Conservation (phyloP, 1,140 invertebrate genomes). For the Zophobas atratus region DNA sequence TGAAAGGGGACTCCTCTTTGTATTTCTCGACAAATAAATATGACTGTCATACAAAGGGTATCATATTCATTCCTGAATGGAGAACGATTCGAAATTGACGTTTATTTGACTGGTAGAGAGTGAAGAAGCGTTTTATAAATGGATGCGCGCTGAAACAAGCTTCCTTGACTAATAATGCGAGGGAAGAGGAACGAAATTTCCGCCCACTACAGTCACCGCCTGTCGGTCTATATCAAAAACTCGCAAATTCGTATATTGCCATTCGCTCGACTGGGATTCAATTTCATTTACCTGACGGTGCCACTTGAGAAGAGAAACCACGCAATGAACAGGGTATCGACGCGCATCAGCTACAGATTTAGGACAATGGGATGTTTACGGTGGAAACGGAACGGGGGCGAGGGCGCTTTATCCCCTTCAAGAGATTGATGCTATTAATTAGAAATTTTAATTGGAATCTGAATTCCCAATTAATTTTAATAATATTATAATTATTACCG, state of each 20-base stretch:
- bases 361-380: slow-evolving; percentile 41
- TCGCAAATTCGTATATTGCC: slow-evolving; percentile 52
- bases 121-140: slow-evolving; percentile 50
- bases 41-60: slow-evolving; percentile 52
- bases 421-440: slow-evolving; percentile 52
- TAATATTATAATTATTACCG: slow-evolving; percentile 42
- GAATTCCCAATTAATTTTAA: slow-evolving; percentile 49
- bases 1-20: slow-evolving; percentile 15
- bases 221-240: slow-evolving; percentile 52
- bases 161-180: slow-evolving; percentile 44
- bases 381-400: not conserved
- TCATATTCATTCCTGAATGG: slow-evolving; percentile 49
- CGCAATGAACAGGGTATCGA: slow-evolving; percentile 46
- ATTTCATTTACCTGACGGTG: slow-evolving; percentile 53
- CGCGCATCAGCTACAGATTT: slow-evolving; percentile 46
- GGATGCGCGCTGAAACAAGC: slow-evolving; percentile 43
- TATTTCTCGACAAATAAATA: slow-evolving; percentile 48
- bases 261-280: slow-evolving; percentile 49
- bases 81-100: slow-evolving; percentile 52
- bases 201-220: slow-evolving; percentile 14
- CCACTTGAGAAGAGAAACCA: slow-evolving; percentile 49
- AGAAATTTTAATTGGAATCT: slow-evolving; percentile 52
- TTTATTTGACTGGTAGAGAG: slow-evolving; percentile 51
- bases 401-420: slow-evolving; percentile 22
- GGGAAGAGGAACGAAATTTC: not conserved